These are phyloP conservation scores for Heliocidaris erythrogramma DNA, from an alignment of 35 echinoderm and acorn worm genomes.

Conservation along the genomic window DNA sequence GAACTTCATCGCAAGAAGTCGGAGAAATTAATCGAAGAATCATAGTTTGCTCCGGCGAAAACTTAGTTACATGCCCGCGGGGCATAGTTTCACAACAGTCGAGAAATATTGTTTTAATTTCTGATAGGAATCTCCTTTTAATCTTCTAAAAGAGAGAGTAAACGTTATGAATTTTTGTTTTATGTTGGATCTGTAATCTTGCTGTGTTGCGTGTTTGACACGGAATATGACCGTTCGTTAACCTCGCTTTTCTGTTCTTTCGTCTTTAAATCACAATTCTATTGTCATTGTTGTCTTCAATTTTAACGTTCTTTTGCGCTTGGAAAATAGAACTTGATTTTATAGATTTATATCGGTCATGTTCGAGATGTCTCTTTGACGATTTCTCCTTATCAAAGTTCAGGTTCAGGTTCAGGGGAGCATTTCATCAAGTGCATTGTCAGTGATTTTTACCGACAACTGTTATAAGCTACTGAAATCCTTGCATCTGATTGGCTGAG, in stretches of 20 bases:
- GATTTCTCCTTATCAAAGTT: too few relatives aligned
- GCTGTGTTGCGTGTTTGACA: not conserved
- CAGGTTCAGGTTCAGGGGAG: too few relatives aligned
- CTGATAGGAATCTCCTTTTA: conserved; percentile 34
- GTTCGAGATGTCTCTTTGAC: too few relatives aligned
- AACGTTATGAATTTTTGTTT: not conserved
- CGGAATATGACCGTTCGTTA: not conserved
- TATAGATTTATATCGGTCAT: too few relatives aligned
- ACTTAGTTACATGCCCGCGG: conserved; percentile 32
- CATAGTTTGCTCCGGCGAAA: conserved; percentile 28
- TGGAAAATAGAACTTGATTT: too few relatives aligned
- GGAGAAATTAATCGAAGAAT: conserved; percentile 19
- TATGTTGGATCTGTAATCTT: not conserved
- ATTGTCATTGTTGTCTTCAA: not conserved
- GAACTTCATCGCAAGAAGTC: conserved; percentile 29
- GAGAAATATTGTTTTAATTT: conserved; percentile 43
- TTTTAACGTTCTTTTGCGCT: not conserved
- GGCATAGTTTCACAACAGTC: conserved; percentile 29
- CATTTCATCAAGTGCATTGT: too few relatives aligned
- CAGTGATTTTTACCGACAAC: too few relatives aligned
- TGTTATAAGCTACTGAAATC: too few relatives aligned
- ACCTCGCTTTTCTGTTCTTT: not conserved
- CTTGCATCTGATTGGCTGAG: too few relatives aligned
- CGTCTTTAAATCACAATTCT: not conserved
- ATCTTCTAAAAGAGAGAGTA: conserved; percentile 20